Conservation (phyloP, 2,797 vertebrate species). For the Pangasius mekongensis region DNA sequence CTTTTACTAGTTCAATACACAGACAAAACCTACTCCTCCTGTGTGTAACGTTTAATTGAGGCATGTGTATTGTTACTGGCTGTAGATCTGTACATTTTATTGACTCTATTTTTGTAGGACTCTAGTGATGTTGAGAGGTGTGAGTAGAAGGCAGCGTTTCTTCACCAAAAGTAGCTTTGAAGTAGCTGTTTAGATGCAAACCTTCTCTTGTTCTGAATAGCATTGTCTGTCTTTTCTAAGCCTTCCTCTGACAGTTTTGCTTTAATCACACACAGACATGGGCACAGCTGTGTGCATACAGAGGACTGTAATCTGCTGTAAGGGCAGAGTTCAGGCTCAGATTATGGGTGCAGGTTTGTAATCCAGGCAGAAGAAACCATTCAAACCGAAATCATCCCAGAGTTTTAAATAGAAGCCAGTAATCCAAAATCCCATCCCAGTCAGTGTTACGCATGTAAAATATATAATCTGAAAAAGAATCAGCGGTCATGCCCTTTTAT, state of each 20-base stretch:
- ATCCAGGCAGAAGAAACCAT: constrained; percentile 34
- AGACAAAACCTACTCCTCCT: neutral
- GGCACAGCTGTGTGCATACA: neutral
- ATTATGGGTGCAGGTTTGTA: constrained; percentile 45
- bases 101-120: neutral
- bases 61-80: neutral
- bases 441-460: neutral
- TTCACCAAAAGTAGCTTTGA: neutral
- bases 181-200: neutral
- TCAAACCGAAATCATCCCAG: neutral
- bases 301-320: constrained; percentile 37
- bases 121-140: neutral
- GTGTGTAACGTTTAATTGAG: neutral
- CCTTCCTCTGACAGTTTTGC: constrained; percentile 14
- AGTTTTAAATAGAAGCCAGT: neutral
- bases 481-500: constrained; percentile 29
- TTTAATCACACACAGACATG: constrained; percentile 35
- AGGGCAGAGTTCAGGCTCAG: constrained; percentile 25
- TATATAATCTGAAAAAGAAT: neutral
- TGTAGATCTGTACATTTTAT: neutral
- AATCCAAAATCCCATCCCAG: neutral
- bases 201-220: neutral
- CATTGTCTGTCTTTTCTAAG: neutral
- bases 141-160: neutral
- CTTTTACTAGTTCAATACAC: neutral